A percentile compares a stretch with the other conserved stretches of the same genome.
phyloP scores from a whole-genome alignment of 2,113 vertebrate species.

The Brienomyrus brachyistius region DNA sequence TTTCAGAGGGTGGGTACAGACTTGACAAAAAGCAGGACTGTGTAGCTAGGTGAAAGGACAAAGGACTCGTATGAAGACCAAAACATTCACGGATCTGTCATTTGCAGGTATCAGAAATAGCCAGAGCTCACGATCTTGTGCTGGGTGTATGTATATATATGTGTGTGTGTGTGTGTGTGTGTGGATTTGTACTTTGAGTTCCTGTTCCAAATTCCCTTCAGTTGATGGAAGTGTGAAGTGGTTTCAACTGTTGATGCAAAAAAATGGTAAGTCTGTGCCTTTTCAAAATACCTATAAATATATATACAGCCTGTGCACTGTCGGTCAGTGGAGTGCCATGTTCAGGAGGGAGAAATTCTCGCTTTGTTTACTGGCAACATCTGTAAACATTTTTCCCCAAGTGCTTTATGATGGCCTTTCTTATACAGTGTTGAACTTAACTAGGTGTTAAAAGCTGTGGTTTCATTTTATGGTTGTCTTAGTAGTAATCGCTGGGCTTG shows the following conservation, averaged over 20 bases:
- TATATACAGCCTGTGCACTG: slow-evolving; percentile 23
- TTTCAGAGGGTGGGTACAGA: background rate
- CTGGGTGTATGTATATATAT: background rate
- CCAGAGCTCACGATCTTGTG: background rate
- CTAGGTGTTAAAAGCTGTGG: slow-evolving; percentile 4
- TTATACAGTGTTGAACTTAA: slow-evolving; percentile 7
- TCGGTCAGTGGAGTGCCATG: slow-evolving; percentile 11
- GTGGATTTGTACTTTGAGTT: background rate
- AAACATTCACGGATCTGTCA: background rate
- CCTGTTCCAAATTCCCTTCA: background rate
- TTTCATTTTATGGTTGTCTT: slow-evolving; percentile 1
- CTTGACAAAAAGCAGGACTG: slow-evolving; percentile 2
- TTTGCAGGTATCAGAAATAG: background rate
- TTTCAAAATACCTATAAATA: slow-evolving; percentile 19
- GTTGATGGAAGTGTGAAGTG: background rate
- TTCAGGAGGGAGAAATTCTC: background rate
- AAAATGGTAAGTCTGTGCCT: slow-evolving; percentile 39
- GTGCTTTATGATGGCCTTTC: slow-evolving; percentile 15
- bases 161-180: background rate
- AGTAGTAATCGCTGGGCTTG: slow-evolving; percentile 1
- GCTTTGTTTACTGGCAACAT: background rate
- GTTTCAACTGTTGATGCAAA: slow-evolving; percentile 29
- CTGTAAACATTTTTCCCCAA: background rate
- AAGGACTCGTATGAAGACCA: background rate
- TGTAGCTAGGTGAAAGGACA: background rate